Conservation (phyloP, 2,888 invertebrate genomes). For the Harpalus rubripes region DNA sequence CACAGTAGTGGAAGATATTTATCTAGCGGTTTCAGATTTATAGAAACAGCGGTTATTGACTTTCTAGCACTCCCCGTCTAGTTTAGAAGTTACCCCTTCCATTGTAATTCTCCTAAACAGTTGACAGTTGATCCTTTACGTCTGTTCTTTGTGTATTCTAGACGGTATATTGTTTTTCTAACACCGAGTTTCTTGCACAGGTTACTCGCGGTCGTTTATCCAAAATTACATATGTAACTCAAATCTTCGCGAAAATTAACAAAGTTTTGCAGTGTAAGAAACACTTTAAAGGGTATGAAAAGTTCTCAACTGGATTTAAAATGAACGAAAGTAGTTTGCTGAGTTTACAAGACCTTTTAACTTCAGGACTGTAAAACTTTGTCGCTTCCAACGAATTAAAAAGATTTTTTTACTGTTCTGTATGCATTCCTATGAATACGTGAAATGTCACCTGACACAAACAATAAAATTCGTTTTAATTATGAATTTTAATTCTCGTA, state of each 20-base stretch:
- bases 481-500: not conserved
- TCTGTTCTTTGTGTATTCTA: not conserved
- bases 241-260: conserved; percentile 26
- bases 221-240: conserved; percentile 33
- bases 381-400: conserved; percentile 36
- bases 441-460: not conserved
- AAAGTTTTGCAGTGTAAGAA: conserved; percentile 37
- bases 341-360: conserved; percentile 38
- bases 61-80: too few species aligned
- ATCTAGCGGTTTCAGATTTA: too few species aligned
- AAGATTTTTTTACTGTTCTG: not conserved
- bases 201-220: not conserved
- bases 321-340: conserved; percentile 40
- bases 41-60: too few species aligned
- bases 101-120: not conserved
- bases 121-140: too few species aligned
- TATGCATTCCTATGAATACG: not conserved
- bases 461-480: not conserved
- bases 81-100: too few species aligned
- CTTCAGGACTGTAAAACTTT: conserved; percentile 37
- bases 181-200: not conserved
- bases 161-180: not conserved
- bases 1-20: too few species aligned
- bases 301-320: conserved; percentile 39
- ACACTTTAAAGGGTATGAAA: conserved; percentile 33